phyloP scores from a whole-genome alignment of 2,797 vertebrate genomes.

The Channa striata region DNA sequence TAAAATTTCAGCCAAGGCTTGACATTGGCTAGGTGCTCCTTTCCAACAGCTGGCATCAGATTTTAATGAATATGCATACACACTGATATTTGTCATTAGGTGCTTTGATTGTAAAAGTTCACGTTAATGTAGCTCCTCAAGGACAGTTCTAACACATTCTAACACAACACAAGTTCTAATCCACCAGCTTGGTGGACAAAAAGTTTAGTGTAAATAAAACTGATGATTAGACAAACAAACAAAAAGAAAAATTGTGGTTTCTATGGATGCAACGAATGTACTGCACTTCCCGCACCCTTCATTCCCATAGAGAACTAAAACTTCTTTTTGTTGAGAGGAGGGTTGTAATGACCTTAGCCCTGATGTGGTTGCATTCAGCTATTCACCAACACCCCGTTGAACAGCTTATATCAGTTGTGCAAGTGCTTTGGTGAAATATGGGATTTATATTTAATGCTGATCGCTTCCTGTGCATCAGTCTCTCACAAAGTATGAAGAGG shows the following conservation, averaged over 20 bases:
- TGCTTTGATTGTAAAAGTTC: slow-evolving; percentile 60
- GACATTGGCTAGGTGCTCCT: slow-evolving; percentile 65
- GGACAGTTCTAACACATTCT: no score
- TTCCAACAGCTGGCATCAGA: slow-evolving; percentile 72
- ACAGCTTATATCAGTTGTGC: slow-evolving; percentile 23
- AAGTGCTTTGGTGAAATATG: slow-evolving; percentile 43
- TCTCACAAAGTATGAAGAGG: slow-evolving; percentile 1
- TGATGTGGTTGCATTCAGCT: slow-evolving; percentile 34
- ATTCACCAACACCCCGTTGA: slow-evolving; percentile 24
- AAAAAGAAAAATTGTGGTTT: not conserved
- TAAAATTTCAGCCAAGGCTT: slow-evolving; percentile 49
- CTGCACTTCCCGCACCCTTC: slow-evolving; percentile 1
- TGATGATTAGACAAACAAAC: slow-evolving; percentile 15
- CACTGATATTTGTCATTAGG: slow-evolving; percentile 63
- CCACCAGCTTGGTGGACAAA: slow-evolving; percentile 19
- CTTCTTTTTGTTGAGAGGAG: slow-evolving; percentile 10
- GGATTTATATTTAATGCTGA: slow-evolving; percentile 25
- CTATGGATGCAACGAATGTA: not conserved
- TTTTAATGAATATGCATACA: slow-evolving; percentile 74
- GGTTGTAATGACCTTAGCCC: slow-evolving; percentile 9
- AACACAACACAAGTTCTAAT: slow-evolving; percentile 8
- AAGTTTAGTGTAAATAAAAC: slow-evolving; percentile 17
- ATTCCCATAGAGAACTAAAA: not conserved
- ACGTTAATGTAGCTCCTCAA: slow-evolving; percentile 56
- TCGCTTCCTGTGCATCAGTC: slow-evolving; percentile 7